phyloP scores from a whole-genome alignment of 2,888 invertebrate genomes.

The Neoascia interrupta region DNA sequence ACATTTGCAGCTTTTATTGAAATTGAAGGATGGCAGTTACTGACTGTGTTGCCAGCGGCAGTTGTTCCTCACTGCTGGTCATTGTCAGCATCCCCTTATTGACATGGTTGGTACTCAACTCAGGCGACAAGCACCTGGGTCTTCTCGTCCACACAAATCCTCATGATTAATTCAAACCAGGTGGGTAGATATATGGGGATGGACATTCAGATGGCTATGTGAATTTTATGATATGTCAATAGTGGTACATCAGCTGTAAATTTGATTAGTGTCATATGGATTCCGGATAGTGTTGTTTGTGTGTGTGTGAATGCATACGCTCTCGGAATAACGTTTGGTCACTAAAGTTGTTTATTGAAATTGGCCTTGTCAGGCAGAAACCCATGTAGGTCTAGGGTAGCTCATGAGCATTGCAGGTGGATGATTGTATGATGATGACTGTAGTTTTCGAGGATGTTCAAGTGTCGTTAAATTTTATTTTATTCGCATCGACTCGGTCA shows the following conservation, averaged over 20 bases:
- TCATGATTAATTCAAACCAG: slow-evolving; percentile 59
- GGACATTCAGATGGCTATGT: slow-evolving; percentile 1
- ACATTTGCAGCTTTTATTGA: slow-evolving; percentile 62
- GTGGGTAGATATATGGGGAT: neutral
- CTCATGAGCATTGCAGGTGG: neutral
- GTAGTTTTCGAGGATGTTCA: neutral
- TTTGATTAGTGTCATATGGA: slow-evolving; percentile 62
- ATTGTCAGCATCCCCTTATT: slow-evolving; percentile 32
- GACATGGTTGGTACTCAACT: neutral
- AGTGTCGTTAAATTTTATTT: slow-evolving; percentile 36
- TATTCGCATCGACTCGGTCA: slow-evolving; percentile 24
- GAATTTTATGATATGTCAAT: slow-evolving; percentile 66
- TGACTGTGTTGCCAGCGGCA: neutral
- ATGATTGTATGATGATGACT: slow-evolving; percentile 1
- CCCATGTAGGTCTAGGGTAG: too few relatives aligned
- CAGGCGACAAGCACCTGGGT: slow-evolving; percentile 31
- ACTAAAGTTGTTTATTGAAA: slow-evolving; percentile 30
- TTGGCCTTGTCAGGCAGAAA: too few relatives aligned
- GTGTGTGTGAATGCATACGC: neutral
- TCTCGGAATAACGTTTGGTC: slow-evolving; percentile 34
- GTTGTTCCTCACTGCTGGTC: slow-evolving; percentile 9
- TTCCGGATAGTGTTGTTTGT: slow-evolving; percentile 14
- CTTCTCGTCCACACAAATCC: slow-evolving; percentile 27
- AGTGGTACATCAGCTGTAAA: slow-evolving; percentile 58
- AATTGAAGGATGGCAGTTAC: slow-evolving; percentile 46